phyloP scores from a whole-genome alignment of 2,797 vertebrate genomes.

The Brachyalestes nurse region DNA sequence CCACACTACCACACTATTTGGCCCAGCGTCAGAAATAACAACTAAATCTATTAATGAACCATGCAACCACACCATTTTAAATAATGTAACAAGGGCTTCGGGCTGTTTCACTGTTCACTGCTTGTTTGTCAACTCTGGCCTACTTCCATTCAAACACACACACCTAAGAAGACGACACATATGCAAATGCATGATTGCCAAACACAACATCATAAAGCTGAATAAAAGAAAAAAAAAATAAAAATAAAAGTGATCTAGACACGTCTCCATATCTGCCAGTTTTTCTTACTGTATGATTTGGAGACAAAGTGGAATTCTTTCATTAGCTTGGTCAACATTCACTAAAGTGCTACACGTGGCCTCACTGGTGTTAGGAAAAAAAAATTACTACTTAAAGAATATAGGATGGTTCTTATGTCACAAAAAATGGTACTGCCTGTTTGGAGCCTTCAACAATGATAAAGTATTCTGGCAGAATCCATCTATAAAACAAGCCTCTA shows the following conservation, averaged over 20 bases:
- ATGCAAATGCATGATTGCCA: constrained; percentile 42
- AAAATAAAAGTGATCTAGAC: constrained; percentile 10
- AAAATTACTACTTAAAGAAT: not conserved
- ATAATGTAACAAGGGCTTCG: not conserved
- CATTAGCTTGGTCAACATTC: constrained; percentile 48
- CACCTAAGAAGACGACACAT: not conserved
- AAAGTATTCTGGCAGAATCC: not conserved
- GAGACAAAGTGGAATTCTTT: constrained; percentile 19
- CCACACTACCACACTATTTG: not conserved
- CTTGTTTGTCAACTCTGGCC: not conserved
- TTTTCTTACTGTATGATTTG: not conserved
- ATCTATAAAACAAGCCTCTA: not conserved
- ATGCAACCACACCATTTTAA: not conserved
- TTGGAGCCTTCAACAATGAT: not conserved
- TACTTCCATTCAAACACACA: constrained; percentile 5
- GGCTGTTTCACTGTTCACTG: not conserved
- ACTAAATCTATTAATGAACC: not conserved
- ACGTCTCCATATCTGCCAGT: not conserved
- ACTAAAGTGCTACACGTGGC: constrained; percentile 57
- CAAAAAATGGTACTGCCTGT: not conserved
- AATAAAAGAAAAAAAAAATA: not conserved
- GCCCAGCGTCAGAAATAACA: not conserved
- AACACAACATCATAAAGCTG: constrained; percentile 24
- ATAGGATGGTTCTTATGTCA: not conserved
- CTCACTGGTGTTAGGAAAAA: constrained; percentile 44